Evolutionary conservation across 1,140 invertebrate species (phyloP), one percentile per base, ranked within the genome.

Genomic region (Drosophila sp.): DNA sequence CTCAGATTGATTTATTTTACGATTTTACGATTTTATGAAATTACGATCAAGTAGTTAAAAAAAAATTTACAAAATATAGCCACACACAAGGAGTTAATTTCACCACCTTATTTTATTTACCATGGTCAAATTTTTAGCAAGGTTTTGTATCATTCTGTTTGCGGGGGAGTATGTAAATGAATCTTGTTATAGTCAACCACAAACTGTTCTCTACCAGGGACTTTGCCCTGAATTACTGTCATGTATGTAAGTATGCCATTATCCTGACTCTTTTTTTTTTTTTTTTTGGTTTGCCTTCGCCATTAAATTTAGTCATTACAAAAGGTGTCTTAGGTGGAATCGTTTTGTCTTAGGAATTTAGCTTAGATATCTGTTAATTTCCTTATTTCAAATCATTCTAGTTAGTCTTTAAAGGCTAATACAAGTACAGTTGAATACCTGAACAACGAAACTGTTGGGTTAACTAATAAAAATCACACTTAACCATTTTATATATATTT

Each of bases 261-360:
- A 57, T 56, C 63, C 46, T 65, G 71, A n/a, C n/a, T n/a, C n/a
- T n/a, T n/a, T 61, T 69, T 61, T 50, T 36, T 46, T 51, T 56
- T 50, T 57, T 54, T 51, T 62, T 38, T 63, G 54, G 21, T 54
- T 62, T 63, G 40, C 66, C 63, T 78, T 64, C 21, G 57, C 81
- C 79, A 83, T 83, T 77, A 87, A 87, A 78, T 86, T 86, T 87
- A 83, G 76, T 89, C 79, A 63, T 84, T 87, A 87, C 83, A 87
- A 87, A 87, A 89, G 83, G 83, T 87, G 72, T 87, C 79, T 89
- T 89, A 87, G 83, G 83, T 87, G 83, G 83, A 87, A 87, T 87
- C 83, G 83, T 87, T 87, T 89, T 87, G 83, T 87, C 83, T 87
- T 87, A 87, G 83, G 83, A 87, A 83, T 87, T 87, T 87, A 87